Percentiles rank a stretch among this genome's conserved stretches.
phyloP scores from a whole-genome alignment of 2,113 vertebrate genomes.

The Lynx canadensis region DNA sequence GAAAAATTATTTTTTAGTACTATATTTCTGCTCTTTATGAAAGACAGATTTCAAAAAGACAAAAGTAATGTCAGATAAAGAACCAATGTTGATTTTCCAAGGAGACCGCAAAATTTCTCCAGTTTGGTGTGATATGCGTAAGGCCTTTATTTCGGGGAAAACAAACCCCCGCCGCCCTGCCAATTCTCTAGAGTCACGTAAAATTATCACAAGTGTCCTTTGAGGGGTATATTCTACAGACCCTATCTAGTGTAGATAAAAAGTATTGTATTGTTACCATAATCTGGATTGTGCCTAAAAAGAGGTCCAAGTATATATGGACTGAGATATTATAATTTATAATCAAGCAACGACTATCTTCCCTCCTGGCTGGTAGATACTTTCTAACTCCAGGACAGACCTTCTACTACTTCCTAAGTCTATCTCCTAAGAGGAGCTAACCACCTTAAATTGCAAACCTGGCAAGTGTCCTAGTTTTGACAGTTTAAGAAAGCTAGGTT shows the following conservation, averaged over 20 bases:
- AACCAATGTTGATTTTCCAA: background rate
- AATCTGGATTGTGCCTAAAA: background rate
- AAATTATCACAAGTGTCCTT: background rate
- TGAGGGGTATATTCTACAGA: background rate
- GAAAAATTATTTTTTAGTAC: background rate
- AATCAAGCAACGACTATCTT: background rate
- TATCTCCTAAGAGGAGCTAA: background rate
- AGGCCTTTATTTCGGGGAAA: background rate
- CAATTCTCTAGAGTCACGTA: background rate
- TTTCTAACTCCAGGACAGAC: background rate
- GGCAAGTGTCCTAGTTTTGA: background rate
- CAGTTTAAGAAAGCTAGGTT: conserved; percentile 9
- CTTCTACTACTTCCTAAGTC: background rate
- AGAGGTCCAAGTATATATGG: background rate
- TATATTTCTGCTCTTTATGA: background rate
- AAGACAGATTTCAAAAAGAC: background rate
- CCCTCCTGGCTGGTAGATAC: background rate
- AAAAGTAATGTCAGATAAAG: background rate
- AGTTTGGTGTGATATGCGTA: background rate
- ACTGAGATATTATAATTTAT: background rate
- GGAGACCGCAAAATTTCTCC: background rate
- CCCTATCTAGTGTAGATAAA: background rate
- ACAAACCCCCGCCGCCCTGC: background rate
- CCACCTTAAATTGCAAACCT: background rate
- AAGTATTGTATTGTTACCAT: background rate